Evolutionary conservation across 2,888 invertebrate species (phyloP).

Genomic region (Meandrusa payeni): DNA sequence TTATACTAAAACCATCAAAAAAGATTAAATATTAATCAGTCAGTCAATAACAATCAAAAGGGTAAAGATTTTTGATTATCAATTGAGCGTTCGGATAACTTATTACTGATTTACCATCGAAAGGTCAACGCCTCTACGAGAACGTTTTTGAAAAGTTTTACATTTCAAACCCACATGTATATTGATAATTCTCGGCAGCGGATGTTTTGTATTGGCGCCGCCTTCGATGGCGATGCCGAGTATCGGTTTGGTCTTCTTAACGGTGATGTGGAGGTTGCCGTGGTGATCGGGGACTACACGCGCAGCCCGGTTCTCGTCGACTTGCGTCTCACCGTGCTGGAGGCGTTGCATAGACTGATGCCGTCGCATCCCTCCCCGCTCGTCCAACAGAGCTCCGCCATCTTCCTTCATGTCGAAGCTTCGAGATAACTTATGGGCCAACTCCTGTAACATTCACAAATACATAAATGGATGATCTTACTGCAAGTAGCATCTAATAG

Average conservation of each 20-base stretch:
- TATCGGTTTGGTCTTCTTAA: conserved; percentile 96
- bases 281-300: conserved; percentile 91
- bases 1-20: too few relatives aligned
- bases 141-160: conserved; percentile 19
- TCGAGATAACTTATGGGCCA: conserved; percentile 92
- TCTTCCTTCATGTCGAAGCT: conserved; percentile 95
- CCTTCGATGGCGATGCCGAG: conserved; percentile 98
- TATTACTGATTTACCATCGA: not conserved
- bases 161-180: conserved; percentile 88
- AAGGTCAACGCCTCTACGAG: conserved; percentile 13
- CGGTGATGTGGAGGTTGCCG: conserved; percentile 92
- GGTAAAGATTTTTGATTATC: too few relatives aligned
- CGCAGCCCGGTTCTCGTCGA: conserved; percentile 77
- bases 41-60: too few relatives aligned
- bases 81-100: too few relatives aligned
- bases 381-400: conserved; percentile 85
- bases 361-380: conserved; percentile 83
- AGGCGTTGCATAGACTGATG: conserved; percentile 90
- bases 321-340: conserved; percentile 78
- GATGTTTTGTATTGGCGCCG: conserved; percentile 97
- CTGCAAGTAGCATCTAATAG: not conserved
- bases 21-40: too few relatives aligned
- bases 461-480: not conserved
- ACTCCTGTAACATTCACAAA: conserved; percentile 79
- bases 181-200: conserved; percentile 96